Conservation (phyloP, 2,797 vertebrate species). For the Vipera ursinii region DNA sequence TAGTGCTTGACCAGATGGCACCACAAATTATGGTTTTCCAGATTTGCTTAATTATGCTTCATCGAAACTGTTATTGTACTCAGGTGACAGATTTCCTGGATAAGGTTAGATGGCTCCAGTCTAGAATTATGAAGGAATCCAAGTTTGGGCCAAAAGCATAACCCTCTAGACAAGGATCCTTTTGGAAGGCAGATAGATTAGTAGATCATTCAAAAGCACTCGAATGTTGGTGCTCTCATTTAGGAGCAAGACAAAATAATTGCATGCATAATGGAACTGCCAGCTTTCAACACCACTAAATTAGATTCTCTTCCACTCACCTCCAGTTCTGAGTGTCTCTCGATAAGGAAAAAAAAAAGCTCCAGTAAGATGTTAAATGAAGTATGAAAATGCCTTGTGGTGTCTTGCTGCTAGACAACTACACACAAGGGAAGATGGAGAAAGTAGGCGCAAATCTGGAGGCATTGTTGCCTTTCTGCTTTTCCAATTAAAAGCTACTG, state of each 20-base stretch:
- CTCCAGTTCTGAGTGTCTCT: neutral
- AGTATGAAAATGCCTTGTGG: neutral
- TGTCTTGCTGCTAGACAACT: neutral
- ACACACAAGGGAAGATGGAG: neutral
- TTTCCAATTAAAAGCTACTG: neutral
- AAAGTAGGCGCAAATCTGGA: neutral
- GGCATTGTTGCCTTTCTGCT: neutral
- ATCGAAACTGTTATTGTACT: constrained; percentile 34
- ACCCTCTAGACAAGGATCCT: constrained; percentile 14
- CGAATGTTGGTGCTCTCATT: neutral
- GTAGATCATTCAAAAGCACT: constrained; percentile 37
- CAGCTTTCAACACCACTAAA: constrained; percentile 15
- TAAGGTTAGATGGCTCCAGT: constrained; percentile 25
- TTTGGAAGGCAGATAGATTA: constrained; percentile 29
- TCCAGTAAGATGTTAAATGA: constrained; percentile 9
- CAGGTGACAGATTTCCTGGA: constrained; percentile 42
- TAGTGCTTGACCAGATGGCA: constrained; percentile 34
- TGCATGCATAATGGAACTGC: constrained; percentile 12
- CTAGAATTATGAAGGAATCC: constrained; percentile 32
- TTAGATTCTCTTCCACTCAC: neutral
- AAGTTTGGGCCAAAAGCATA: constrained; percentile 32
- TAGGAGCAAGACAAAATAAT: neutral
- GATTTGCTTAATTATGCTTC: constrained; percentile 32
- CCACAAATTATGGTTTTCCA: constrained; percentile 36
- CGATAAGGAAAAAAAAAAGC: neutral